Percentiles rank a stretch among this genome's conserved stretches.
Evolutionary conservation across 1,140 invertebrate genomes (phyloP).

Genomic region (Trigoniulus corallinus): DNA sequence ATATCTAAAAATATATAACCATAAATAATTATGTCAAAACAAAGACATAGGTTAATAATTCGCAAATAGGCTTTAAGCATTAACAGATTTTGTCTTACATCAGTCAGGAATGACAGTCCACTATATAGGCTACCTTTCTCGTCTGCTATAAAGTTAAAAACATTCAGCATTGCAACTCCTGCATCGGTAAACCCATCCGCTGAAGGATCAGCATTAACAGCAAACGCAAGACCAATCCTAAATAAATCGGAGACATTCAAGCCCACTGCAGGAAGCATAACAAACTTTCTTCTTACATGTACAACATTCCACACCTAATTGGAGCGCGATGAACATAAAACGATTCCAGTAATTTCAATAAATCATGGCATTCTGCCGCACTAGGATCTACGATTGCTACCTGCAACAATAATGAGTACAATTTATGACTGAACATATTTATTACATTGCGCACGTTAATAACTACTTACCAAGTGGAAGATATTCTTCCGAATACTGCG

Average conservation of each 20-base stretch:
- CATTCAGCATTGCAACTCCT: constrained; percentile 70
- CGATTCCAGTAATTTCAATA: constrained; percentile 77
- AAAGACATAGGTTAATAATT: constrained; percentile 6
- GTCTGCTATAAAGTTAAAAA: constrained; percentile 80
- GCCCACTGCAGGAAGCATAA: too few species aligned
- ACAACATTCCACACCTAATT: constrained; percentile 21
- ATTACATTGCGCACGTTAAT: too few species aligned
- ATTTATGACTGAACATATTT: neutral
- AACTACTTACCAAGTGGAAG: constrained; percentile 57
- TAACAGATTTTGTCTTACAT: constrained; percentile 40
- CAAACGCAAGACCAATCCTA: constrained; percentile 79
- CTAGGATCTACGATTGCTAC: constrained; percentile 77
- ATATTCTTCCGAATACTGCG: constrained; percentile 85
- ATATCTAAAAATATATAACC: constrained; percentile 23
- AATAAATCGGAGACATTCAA: constrained; percentile 1
- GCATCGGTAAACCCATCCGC: constrained; percentile 46
- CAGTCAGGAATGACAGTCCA: constrained; percentile 64
- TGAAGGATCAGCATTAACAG: constrained; percentile 40
- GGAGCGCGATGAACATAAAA: constrained; percentile 74
- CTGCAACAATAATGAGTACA: constrained; percentile 29
- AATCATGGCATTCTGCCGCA: constrained; percentile 42
- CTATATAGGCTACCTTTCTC: constrained; percentile 46
- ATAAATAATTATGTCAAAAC: constrained; percentile 13
- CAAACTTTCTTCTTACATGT: neutral
- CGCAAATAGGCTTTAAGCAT: constrained; percentile 12